A percentile compares a stretch with the other conserved stretches of the same genome.
phyloP scores from a whole-genome alignment of 2,113 vertebrate genomes.

The Bungarus multicinctus region DNA sequence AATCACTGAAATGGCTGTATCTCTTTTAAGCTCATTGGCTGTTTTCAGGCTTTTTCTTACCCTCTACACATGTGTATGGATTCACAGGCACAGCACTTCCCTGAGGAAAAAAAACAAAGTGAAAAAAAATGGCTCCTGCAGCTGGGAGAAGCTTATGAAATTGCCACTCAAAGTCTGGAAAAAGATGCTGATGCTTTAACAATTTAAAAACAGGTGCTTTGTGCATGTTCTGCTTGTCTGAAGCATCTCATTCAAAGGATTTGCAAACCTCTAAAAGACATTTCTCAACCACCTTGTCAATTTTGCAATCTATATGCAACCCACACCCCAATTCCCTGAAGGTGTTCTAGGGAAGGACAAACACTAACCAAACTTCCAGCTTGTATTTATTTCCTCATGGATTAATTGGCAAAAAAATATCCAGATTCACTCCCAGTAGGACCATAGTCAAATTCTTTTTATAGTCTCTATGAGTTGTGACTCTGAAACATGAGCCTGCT shows the following conservation, averaged over 20 bases:
- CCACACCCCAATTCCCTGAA: neutral
- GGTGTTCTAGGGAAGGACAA: neutral
- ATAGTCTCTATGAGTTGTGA: neutral
- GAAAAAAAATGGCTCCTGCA: neutral
- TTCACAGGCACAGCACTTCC: neutral
- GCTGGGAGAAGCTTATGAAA: neutral
- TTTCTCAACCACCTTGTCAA: neutral
- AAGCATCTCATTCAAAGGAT: neutral
- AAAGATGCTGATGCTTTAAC: neutral
- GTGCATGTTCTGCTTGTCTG: neutral
- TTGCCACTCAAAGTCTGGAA: neutral
- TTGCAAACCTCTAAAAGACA: neutral
- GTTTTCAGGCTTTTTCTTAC: neutral
- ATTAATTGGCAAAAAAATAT: neutral
- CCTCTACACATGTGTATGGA: neutral
- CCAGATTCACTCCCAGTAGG: neutral
- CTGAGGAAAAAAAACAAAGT: neutral
- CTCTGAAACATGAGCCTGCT: neutral
- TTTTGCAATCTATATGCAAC: neutral
- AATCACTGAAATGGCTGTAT: neutral
- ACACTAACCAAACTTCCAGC: neutral
- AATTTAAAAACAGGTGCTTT: neutral
- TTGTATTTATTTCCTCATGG: neutral
- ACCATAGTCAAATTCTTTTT: neutral
- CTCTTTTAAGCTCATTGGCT: neutral